Evolutionary conservation across 2,113 vertebrate genomes (phyloP), one percentile per base, ranked within the genome.

Genomic region (Anhinga rufa): DNA sequence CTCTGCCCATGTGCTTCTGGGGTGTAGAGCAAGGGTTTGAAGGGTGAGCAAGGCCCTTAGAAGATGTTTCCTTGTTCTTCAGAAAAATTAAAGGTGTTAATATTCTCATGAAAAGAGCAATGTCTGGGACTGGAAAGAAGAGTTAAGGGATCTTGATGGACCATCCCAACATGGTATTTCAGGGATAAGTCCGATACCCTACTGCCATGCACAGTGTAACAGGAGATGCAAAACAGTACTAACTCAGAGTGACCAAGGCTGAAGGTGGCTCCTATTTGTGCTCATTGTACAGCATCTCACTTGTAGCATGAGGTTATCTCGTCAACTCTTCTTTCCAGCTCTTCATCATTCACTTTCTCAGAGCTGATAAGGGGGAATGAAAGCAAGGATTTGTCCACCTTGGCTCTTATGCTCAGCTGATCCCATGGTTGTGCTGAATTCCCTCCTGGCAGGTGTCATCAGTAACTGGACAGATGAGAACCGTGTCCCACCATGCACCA

Each of bases 381-480:
- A 64, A 90, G 26, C 34, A 55, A 66, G 54, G 82, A 42, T 72
- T 57, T 66, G 20, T n/a, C 75, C 65, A 4, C 25, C 38, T 17
- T 36, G 28, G 52, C 60, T 58, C 17, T 9, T 19, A 20, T 1
- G 28, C 52, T 88, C 18, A 32, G 44, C 86, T 92, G 61, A 92
- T 65, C 21, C 72, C 48, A 8, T 22, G n/a, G 40, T 54, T 75
- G 40, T 92, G 55, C 76, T 68, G 76, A 46, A 42, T 82, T 93
- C 36, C 95, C 36, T 96, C 82, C 52, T 36, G 69, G 36, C 97
- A 99, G 99, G 99, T 44, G 98, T 99, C 44, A 99, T 99, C 98
- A 99, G 99, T 71, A 99, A 99, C 97, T 99, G 99, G 99, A 99
- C 98, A 2, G 98, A 99, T 0, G 99, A 99, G 97, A 98, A 82